Percentiles rank a stretch among this genome's conserved stretches.
phyloP scores from a whole-genome alignment of 2,888 invertebrate genomes.

The Lomographa bimaculata region DNA sequence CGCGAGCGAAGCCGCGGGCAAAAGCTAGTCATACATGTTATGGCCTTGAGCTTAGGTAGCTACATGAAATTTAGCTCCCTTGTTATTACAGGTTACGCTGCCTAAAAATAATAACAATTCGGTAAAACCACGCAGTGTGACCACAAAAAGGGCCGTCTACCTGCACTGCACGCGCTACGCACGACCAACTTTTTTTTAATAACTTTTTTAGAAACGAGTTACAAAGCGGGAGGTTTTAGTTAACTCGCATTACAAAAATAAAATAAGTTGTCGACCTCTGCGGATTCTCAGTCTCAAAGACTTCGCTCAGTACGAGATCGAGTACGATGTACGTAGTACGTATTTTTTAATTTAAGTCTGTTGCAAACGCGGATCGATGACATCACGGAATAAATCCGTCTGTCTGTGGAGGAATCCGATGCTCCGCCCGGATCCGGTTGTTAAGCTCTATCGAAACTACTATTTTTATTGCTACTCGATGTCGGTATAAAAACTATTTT shows the following conservation, averaged over 20 bases:
- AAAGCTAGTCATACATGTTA: too few relatives aligned
- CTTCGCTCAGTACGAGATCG: conserved; percentile 15
- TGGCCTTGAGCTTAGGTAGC: too few relatives aligned
- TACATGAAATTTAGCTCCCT: too few relatives aligned
- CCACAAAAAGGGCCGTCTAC: conserved; percentile 37
- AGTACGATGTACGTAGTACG: conserved; percentile 1
- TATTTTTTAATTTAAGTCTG: conserved; percentile 32
- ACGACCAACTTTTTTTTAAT: conserved; percentile 29
- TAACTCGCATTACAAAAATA: conserved; percentile 4
- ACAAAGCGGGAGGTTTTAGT: conserved; percentile 7
- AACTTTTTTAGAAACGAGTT: conserved; percentile 38
- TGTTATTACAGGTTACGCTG: too few relatives aligned
- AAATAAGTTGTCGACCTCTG: conserved; percentile 13
- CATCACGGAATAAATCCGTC: conserved; percentile 73
- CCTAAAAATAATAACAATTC: conserved; percentile 3
- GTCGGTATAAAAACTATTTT: conserved; percentile 57
- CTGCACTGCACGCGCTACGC: conserved; percentile 43
- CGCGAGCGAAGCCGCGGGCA: too few relatives aligned
- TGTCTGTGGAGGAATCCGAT: conserved; percentile 43
- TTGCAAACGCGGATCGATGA: conserved; percentile 58
- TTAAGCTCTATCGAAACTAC: conserved; percentile 67
- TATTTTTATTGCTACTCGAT: conserved; percentile 72
- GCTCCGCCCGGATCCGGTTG: conserved; percentile 74
- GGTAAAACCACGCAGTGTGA: conserved; percentile 10
- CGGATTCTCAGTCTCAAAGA: conserved; percentile 15